Evolutionary conservation across 1,140 invertebrate species (phyloP), one percentile per base, ranked within the genome.

Genomic region (Rhagoletis pomonella): DNA sequence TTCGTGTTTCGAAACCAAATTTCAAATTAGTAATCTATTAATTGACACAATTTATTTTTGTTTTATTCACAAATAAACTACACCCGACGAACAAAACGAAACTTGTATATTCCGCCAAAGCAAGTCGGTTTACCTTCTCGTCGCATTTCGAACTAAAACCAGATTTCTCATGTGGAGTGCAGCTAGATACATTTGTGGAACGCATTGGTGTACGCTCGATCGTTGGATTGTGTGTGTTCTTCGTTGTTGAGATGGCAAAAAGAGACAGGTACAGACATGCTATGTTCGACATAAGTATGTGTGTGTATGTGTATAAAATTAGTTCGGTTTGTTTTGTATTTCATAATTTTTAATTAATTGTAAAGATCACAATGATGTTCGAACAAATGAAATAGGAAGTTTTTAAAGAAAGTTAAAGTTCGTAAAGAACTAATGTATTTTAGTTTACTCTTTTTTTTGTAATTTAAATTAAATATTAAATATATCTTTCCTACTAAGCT

Each of bases 241-340:
- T 29, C 39, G 42, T 17, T 73, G 42, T 17, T 44, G 14, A 14
- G 17, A 9, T 17, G 17, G 55, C 73, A 81, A 81, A 81, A 81
- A 81, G 73, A 81, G 73, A 81, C 73, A 81, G 9, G 73, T n/a
- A 81, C 47, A 47, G 7, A 12, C 73, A 81, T 29, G 73, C 50
- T 6, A n/a, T 81, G 4, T 55, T 55, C 50, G 5, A 10, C 50
- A 55, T 55, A 55, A n/a, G 12, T 62, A 17, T 62, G 12, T 29
- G 1, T 29, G 29, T 29, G 29, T 29, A 29, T 29, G 29, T 29
- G 29, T 29, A 29, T 29, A 29, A 29, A 29, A 0, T 29, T 29
- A 29, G 29, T 62, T 62, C 60, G 12, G n/a, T 62, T 14, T 12
- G 12, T 14, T n/a, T 62, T 17, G 60, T n/a, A 4, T 62, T 9